Base-by-base conservation (phyloP, 2,797 vertebrate species). In the Arctocebus calabarensis region DNA sequence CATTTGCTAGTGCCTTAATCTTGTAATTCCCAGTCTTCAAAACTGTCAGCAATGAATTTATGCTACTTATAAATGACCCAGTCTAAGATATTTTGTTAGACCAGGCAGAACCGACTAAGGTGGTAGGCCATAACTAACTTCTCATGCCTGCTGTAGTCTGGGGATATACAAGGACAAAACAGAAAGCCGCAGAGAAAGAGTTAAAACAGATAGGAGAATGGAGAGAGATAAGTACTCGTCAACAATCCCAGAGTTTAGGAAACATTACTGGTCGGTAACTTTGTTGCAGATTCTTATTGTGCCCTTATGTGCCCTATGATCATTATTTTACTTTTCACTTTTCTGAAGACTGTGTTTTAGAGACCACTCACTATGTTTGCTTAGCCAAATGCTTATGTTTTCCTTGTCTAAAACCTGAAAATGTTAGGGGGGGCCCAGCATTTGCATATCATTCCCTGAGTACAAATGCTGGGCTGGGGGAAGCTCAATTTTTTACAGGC, bases 401-500 rank as follows among this genome's bases (percentile, higher is more conserved):
- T 45, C 73, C 6, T 71, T 64, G 11, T 62, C 5, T 78, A 64
- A 88, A 75, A 92, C 32, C 5, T 2, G 25, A 68, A 32, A 75
- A 40, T 40, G 25, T 23, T 52, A 84, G 5, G 29, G 48, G 2
- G 37, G 22, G 4, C 1, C 2, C 0, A 23, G n/a, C 29, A 40
- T 40, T 40, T 40, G 40, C 40, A 40, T 40, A 40, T 40, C 40
- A 40, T 40, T 40, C 40, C 29, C 1, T 32, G 17, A 37, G 37
- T 75, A 32, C 22, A 89, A 88, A 95, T 66, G 48, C 4, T 92
- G 78, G 34, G 29, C 81, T 45, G 48, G 81, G 34, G 27, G 45
- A 23, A 73, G 45, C 25, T 85, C 59, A 78, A 86, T 74, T 84
- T 89, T 94, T 93, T 95, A 68, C 22, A 79, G 25, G 73, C 32